Evolutionary conservation across 2,113 vertebrate species (phyloP).

Genomic region (Zeus faber): DNA sequence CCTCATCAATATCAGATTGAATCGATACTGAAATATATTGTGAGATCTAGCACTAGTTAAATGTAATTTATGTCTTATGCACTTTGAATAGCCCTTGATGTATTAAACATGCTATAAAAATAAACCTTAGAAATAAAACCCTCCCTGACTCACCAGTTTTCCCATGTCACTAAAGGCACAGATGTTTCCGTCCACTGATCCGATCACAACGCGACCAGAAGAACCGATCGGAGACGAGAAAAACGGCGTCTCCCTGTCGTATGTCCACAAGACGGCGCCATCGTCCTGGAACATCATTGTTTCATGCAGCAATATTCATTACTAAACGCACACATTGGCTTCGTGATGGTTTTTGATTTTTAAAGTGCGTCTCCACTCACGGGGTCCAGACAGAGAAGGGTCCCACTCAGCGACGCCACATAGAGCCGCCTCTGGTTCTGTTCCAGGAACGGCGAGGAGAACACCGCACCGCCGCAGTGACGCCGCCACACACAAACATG

Average conservation of each 20-base stretch:
- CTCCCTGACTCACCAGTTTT: slow-evolving; percentile 83
- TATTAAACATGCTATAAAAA: no score
- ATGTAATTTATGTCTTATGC: no score
- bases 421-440: slow-evolving; percentile 76
- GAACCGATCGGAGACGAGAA: slow-evolving; percentile 88
- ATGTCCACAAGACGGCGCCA: slow-evolving; percentile 81
- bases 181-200: slow-evolving; percentile 89
- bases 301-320: no score
- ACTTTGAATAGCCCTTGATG: no score
- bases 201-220: slow-evolving; percentile 71
- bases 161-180: slow-evolving; percentile 81
- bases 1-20: no score
- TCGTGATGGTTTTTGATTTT: no score
- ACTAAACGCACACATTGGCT: no score
- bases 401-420: slow-evolving; percentile 83
- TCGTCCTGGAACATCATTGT: slow-evolving; percentile 71
- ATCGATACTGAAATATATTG: no score
- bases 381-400: slow-evolving; percentile 78
- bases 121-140: no score
- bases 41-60: no score
- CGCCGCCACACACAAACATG: slow-evolving; percentile 87
- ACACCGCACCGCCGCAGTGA: slow-evolving; percentile 83
- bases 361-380: slow-evolving; percentile 66
- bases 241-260: slow-evolving; percentile 77
- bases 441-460: slow-evolving; percentile 86